Evolutionary conservation across 1,140 invertebrate species (phyloP).

Genomic region (Gonioctena quinquepunctata): DNA sequence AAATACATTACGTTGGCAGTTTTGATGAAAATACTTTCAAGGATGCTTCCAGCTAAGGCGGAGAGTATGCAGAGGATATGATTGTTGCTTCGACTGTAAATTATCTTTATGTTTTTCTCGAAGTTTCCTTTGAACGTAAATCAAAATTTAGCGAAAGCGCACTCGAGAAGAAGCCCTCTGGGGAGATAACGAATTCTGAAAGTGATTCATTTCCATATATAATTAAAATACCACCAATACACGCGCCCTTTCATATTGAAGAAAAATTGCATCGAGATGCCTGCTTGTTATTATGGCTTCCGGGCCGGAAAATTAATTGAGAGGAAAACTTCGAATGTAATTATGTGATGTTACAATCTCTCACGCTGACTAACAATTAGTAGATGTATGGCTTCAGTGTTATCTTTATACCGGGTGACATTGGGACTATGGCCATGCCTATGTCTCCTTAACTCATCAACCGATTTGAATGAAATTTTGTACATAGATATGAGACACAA

Average conservation of each 20-base stretch:
- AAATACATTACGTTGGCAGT: background rate
- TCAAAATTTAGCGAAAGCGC: constrained; percentile 30
- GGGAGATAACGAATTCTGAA: constrained; percentile 29
- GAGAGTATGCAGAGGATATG: constrained; percentile 9
- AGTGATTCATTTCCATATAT: constrained; percentile 36
- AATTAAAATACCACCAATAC: constrained; percentile 32
- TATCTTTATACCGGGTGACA: too few relatives aligned
- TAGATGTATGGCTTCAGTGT: too few relatives aligned
- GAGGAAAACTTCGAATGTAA: too few relatives aligned
- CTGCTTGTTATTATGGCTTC: constrained; percentile 17
- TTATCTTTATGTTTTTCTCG: constrained; percentile 19
- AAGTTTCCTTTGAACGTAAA: constrained; percentile 22
- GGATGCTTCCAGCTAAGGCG: background rate
- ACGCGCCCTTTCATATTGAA: background rate
- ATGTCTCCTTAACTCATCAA: too few relatives aligned
- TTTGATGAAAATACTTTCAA: constrained; percentile 9
- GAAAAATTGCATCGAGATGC: constrained; percentile 27
- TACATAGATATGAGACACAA: too few relatives aligned
- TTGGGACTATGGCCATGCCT: too few relatives aligned
- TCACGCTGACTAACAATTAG: too few relatives aligned
- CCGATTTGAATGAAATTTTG: too few relatives aligned
- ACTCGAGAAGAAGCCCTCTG: constrained; percentile 20
- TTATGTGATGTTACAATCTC: too few relatives aligned
- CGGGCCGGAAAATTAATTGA: background rate
- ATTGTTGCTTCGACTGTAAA: constrained; percentile 14